Conservation (phyloP, 1,140 invertebrate genomes). For the Drosophila ohnishii region DNA sequence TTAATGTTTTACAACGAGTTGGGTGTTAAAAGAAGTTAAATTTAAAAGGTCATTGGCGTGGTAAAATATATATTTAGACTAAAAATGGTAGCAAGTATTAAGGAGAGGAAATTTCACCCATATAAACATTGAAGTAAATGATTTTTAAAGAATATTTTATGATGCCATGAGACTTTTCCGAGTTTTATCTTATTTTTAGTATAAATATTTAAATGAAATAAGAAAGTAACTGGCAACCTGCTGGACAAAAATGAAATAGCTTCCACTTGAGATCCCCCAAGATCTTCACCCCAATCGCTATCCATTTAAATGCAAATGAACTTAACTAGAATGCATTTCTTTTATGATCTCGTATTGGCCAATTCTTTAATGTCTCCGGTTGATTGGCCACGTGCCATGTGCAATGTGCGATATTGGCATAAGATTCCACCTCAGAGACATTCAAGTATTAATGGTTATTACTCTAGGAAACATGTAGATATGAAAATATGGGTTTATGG, state of each 20-base stretch:
- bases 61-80: background rate
- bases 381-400: constrained; percentile 16
- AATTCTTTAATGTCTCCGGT: constrained; percentile 10
- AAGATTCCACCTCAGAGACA: constrained; percentile 2
- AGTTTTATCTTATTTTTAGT: background rate
- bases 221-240: background rate
- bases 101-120: background rate
- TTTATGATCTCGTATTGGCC: constrained; percentile 3
- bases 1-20: constrained; percentile 24
- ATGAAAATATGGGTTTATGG: constrained; percentile 61
- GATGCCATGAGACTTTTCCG: background rate
- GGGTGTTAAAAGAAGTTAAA: constrained; percentile 5
- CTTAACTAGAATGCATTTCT: constrained; percentile 23
- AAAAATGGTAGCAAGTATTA: background rate
- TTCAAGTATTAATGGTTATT: constrained; percentile 34
- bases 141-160: too few relatives aligned
- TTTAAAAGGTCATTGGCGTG: constrained; percentile 7
- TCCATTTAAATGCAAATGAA: constrained; percentile 30
- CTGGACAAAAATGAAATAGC: background rate
- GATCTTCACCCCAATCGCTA: background rate
- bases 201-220: background rate
- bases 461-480: constrained; percentile 30
- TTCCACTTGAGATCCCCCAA: background rate
- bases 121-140: background rate
- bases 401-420: constrained; percentile 2